Evolutionary conservation across 1,140 invertebrate species (phyloP).

Genomic region (Temnothorax curvispinosus): DNA sequence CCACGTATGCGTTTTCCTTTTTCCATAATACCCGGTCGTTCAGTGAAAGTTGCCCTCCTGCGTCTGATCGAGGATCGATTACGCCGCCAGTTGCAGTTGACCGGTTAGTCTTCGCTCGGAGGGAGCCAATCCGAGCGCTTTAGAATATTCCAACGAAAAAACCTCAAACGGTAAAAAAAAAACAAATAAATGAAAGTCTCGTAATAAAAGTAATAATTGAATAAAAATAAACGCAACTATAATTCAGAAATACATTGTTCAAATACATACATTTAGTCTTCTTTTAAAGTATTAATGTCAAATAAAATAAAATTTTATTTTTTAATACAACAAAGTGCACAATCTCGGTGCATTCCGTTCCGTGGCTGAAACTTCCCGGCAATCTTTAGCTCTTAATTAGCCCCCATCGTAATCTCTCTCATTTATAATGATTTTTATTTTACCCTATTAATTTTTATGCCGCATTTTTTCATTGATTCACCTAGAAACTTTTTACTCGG

Average conservation of each 20-base stretch:
- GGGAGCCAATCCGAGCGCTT: not conserved
- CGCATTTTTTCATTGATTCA: not conserved
- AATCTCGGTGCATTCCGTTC: not conserved
- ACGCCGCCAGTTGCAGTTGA: slow-evolving; percentile 5
- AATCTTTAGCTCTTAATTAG: not conserved
- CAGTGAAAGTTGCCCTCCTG: slow-evolving; percentile 50
- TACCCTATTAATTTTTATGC: not conserved
- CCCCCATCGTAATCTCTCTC: not conserved
- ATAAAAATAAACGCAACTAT: not conserved
- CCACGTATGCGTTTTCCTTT: not conserved
- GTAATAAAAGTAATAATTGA: too few relatives aligned
- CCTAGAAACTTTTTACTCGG: not conserved
- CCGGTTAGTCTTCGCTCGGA: slow-evolving; percentile 19
- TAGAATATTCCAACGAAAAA: slow-evolving; percentile 20
- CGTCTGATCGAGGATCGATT: slow-evolving; percentile 50
- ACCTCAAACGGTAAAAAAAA: not conserved
- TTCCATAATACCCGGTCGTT: not conserved
- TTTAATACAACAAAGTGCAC: not conserved
- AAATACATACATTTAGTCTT: not conserved
- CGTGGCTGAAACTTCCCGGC: not conserved
- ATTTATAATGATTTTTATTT: not conserved
- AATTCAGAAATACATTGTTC: not conserved
- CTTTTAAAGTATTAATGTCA: not conserved
- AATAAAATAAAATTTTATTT: not conserved
- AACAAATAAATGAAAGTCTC: not conserved